phyloP scores from a whole-genome alignment of 2,797 vertebrate species.

The Lacerta agilis region DNA sequence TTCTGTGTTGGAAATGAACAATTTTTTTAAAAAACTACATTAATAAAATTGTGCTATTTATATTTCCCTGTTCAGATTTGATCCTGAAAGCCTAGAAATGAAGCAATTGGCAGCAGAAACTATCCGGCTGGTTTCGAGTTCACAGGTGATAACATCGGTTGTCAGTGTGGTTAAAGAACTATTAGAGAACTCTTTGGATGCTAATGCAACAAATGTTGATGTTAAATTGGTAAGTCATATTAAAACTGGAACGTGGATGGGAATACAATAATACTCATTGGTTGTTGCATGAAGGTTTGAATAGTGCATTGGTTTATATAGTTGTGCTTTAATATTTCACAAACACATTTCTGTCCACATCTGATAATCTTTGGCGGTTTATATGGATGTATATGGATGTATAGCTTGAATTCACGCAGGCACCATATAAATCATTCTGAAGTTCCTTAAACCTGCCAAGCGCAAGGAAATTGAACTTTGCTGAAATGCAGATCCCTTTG shows the following conservation, averaged over 20 bases:
- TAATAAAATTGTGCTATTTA: background rate
- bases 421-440: background rate
- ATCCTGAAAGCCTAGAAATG: constrained; percentile 77
- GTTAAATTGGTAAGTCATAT: constrained; percentile 87
- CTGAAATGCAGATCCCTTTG: background rate
- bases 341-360: background rate
- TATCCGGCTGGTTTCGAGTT: constrained; percentile 88
- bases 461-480: background rate
- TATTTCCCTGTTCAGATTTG: constrained; percentile 36
- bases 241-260: background rate
- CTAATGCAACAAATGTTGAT: constrained; percentile 86
- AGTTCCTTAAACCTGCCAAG: background rate
- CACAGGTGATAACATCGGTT: constrained; percentile 92
- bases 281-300: background rate
- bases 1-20: background rate
- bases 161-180: constrained; percentile 94
- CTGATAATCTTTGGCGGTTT: background rate
- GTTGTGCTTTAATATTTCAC: background rate
- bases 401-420: background rate
- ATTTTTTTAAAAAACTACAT: background rate
- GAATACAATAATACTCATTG: background rate
- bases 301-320: background rate
- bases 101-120: constrained; percentile 89
- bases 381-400: background rate
- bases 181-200: constrained; percentile 94